Evolutionary conservation across 2,113 vertebrate species (phyloP), one percentile per base, ranked within the genome.

Genomic region (Brachionichthys hirsutus): DNA sequence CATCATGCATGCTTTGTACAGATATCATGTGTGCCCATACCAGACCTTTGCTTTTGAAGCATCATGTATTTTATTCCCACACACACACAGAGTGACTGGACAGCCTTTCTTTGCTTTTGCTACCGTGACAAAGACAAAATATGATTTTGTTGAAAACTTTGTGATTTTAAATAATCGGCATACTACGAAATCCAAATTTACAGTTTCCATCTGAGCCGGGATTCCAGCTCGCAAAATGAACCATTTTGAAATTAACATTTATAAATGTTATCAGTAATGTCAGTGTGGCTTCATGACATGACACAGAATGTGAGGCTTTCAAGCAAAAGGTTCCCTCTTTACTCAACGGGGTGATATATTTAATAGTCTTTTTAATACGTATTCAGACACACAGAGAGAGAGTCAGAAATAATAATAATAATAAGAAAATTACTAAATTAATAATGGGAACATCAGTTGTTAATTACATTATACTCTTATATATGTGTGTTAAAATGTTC

Each of bases 1-100:
- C 66, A 40, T 73, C 58, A 64, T 69, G 73, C 73, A 52, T 80
- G 62, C 70, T 72, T 81, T 77, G 72, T 72, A 81, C 77, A 87
- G 77, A 82, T 70, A 73, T 73, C 56, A 59, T 62, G 40, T 55
- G 53, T 70, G 75, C 78, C 75, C 78, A 75, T 52, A 72, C 3
- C 62, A 57, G 52, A 83, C 80, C 69, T 74, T 50, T 0, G 45
- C 45, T 66, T 56, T 54, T 52, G 44, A 82, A 68, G 64, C 61
- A 53, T 68, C 49, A 61, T 72, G 58, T 65, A 82, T 85, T 63
- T 82, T 63, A 78, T 80, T 63, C 47, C 66, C 5, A 47, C 41
- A 53, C 48, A 65, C 45, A 20, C 17, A 16, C 18, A 30, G 8
- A 30, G 24, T 30, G 24, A 30, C 3, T 30, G 24, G n/a, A n/a